phyloP scores from a whole-genome alignment of 2,113 vertebrate species.

The Brachirus orientalis region DNA sequence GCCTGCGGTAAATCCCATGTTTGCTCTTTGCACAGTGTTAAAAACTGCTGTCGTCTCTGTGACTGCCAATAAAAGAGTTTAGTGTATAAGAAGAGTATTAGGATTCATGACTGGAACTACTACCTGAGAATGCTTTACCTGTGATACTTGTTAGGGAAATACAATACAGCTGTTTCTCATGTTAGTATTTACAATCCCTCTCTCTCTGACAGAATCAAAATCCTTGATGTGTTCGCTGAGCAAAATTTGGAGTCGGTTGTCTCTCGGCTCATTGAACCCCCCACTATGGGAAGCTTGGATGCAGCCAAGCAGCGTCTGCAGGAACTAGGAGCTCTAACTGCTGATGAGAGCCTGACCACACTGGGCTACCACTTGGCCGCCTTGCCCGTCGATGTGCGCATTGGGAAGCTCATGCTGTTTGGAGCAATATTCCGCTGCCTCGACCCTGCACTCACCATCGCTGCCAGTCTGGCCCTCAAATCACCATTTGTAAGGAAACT shows the following conservation, averaged over 20 bases:
- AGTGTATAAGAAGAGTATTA: not conserved
- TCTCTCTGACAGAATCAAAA: constrained; percentile 88
- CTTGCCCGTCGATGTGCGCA: constrained; percentile 95
- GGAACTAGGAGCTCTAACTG: constrained; percentile 91
- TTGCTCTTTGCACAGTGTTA: not conserved
- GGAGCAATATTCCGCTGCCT: constrained; percentile 98
- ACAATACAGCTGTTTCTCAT: not conserved
- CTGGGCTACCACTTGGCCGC: constrained; percentile 96
- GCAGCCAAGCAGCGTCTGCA: constrained; percentile 90
- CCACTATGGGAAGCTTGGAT: constrained; percentile 82
- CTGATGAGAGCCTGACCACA: constrained; percentile 90
- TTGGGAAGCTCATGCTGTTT: constrained; percentile 97
- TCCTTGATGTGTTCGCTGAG: constrained; percentile 91
- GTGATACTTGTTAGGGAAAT: not conserved
- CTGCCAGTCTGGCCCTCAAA: constrained; percentile 95
- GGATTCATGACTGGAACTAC: not conserved
- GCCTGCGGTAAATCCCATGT: constrained; percentile 85
- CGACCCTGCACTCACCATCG: constrained; percentile 95
- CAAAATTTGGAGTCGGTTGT: constrained; percentile 88
- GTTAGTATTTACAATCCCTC: not conserved
- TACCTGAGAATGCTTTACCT: not conserved
- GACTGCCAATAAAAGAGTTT: not conserved
- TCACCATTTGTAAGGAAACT: constrained; percentile 90
- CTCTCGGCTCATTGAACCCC: constrained; percentile 91
- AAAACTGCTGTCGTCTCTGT: constrained; percentile 6